A percentile compares a stretch with the other conserved stretches of the same genome.
These are phyloP conservation scores for Hydrophis major DNA, from an alignment of 2,797 vertebrate genomes.

Conservation along the genomic window DNA sequence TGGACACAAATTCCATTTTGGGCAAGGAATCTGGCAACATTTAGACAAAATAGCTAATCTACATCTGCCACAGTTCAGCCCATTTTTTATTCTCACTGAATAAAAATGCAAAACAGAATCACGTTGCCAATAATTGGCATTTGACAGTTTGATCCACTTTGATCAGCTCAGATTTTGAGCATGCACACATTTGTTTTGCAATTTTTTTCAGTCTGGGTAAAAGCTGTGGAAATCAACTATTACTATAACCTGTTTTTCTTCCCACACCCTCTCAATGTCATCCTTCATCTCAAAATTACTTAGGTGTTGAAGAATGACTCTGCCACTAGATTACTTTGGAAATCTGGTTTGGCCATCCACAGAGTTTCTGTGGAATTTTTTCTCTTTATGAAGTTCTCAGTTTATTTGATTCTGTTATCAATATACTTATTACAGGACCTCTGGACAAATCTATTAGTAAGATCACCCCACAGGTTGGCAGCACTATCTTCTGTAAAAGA, in stretches of 20 bases:
- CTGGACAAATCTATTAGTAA: neutral
- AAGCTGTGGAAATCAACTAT: neutral
- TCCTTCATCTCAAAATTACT: neutral
- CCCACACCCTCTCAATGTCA: neutral
- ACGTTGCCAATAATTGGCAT: neutral
- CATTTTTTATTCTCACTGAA: neutral
- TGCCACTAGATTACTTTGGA: neutral
- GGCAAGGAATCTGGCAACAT: neutral
- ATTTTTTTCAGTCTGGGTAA: neutral
- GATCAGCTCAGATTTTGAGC: neutral
- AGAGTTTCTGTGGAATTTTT: neutral
- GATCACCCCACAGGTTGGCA: neutral
- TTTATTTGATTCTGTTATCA: neutral
- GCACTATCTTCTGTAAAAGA: neutral
- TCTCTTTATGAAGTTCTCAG: neutral
- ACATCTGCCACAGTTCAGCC: neutral
- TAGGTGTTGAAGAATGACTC: neutral
- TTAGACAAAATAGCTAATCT: neutral
- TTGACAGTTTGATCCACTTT: neutral
- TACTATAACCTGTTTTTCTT: neutral
- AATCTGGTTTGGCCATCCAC: neutral
- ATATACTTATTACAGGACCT: neutral
- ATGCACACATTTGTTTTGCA: neutral
- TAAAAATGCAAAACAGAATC: neutral
- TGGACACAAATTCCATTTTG: neutral